Percentiles rank a stretch among this genome's conserved stretches.
Evolutionary conservation across 2,113 vertebrate species (phyloP).

Genomic region (Megatriorchis doriae): DNA sequence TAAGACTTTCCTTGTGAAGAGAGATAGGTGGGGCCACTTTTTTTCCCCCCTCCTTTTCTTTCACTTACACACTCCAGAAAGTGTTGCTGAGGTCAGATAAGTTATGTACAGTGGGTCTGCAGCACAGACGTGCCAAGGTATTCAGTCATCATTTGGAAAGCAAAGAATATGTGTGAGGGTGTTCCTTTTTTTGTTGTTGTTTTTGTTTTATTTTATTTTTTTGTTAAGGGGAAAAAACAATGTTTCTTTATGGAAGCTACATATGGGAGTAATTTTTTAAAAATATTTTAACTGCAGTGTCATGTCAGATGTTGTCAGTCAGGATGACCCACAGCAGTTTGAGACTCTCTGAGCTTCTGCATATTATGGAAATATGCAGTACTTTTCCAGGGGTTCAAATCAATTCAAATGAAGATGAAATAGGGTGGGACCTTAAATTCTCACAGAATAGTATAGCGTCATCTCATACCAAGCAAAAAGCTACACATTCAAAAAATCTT

Average conservation of each 20-base stretch:
- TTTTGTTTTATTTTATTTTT: background rate
- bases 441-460: constrained; percentile 10
- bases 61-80: constrained; percentile 50
- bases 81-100: constrained; percentile 71
- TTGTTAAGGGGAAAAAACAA: constrained; percentile 51
- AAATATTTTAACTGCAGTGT: constrained; percentile 78
- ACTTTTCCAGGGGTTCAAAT: constrained; percentile 38
- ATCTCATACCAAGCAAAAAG: constrained; percentile 6
- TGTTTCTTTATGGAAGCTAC: constrained; percentile 69
- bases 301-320: constrained; percentile 78
- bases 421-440: constrained; percentile 46
- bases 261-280: constrained; percentile 74
- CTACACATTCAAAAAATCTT: background rate
- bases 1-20: constrained; percentile 50
- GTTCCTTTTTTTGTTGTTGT: constrained; percentile 38
- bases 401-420: constrained; percentile 37
- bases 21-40: constrained; percentile 28
- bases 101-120: constrained; percentile 68
- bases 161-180: constrained; percentile 50
- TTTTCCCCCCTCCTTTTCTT: background rate
- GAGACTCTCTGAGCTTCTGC: constrained; percentile 56
- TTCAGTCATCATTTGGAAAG: constrained; percentile 80
- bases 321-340: constrained; percentile 69
- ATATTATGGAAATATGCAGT: constrained; percentile 18
- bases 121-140: constrained; percentile 68